Percentiles rank a stretch among this genome's conserved stretches.
phyloP scores from a whole-genome alignment of 2,797 vertebrate genomes.

The Pseudomugil tenellus region DNA sequence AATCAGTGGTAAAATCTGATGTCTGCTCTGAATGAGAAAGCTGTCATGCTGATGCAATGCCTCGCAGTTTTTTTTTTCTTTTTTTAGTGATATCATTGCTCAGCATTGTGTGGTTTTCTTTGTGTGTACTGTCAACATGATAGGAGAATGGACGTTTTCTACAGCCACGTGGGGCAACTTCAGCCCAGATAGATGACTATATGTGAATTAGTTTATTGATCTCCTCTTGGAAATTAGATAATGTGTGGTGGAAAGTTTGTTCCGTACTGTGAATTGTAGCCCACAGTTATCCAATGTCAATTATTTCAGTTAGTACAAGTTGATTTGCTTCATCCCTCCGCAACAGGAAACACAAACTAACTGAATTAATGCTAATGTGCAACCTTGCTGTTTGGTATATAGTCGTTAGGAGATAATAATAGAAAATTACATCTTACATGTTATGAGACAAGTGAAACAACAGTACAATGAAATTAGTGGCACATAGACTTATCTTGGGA shows the following conservation, averaged over 20 bases:
- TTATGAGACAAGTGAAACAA: neutral
- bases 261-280: conserved; percentile 1
- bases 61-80: conserved; percentile 20
- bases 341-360: neutral
- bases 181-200: conserved; percentile 22
- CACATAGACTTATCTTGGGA: neutral
- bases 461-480: neutral
- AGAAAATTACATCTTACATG: neutral
- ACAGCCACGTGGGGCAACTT: conserved; percentile 17
- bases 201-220: conserved; percentile 52
- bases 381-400: neutral
- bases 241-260: conserved; percentile 17
- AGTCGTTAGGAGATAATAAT: neutral
- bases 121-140: conserved; percentile 25
- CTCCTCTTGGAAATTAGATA: conserved; percentile 30
- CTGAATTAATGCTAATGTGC: neutral
- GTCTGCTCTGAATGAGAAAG: conserved; percentile 45
- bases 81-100: conserved; percentile 4
- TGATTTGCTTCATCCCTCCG: neutral
- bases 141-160: conserved; percentile 15
- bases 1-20: conserved; percentile 74
- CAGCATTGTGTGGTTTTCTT: conserved; percentile 15
- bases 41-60: conserved; percentile 37
- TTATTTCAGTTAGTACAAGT: conserved; percentile 1
- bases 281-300: conserved; percentile 6